Evolutionary conservation across 1,140 invertebrate species (phyloP).

Genomic region (Trissolcus basalis): DNA sequence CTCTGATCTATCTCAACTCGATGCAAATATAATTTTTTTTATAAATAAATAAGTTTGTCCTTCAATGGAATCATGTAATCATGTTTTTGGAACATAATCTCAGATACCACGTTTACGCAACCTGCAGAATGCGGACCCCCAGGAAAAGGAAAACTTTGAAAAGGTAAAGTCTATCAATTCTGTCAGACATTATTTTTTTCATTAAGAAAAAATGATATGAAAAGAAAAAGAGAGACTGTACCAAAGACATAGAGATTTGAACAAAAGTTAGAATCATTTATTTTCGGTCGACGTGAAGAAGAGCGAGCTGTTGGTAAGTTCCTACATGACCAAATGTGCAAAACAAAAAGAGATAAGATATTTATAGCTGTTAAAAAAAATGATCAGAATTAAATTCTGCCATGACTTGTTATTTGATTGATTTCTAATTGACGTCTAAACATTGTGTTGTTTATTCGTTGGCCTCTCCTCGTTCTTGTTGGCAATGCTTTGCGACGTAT

Average conservation of each 20-base stretch:
- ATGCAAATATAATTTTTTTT: conserved; percentile 14
- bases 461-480: conserved; percentile 61
- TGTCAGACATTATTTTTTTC: conserved; percentile 55
- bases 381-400: conserved; percentile 6
- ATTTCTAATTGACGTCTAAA: conserved; percentile 69
- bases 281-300: too few species aligned
- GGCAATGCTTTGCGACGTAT: conserved; percentile 64
- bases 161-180: conserved; percentile 78
- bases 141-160: conserved; percentile 84
- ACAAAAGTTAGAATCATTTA: neutral
- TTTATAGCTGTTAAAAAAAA: neutral
- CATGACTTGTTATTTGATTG: neutral
- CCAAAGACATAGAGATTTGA: neutral
- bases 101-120: conserved; percentile 78
- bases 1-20: neutral
- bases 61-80: conserved; percentile 64
- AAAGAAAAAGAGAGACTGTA: neutral
- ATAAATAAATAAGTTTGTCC: conserved; percentile 39
- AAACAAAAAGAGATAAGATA: conserved; percentile 7
- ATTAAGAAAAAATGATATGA: neutral
- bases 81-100: conserved; percentile 73
- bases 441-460: conserved; percentile 70
- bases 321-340: neutral
- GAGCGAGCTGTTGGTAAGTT: neutral
- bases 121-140: conserved; percentile 77